Evolutionary conservation across 1,140 invertebrate species (phyloP), one percentile per base, ranked within the genome.

Genomic region (Vanessa tameamea): DNA sequence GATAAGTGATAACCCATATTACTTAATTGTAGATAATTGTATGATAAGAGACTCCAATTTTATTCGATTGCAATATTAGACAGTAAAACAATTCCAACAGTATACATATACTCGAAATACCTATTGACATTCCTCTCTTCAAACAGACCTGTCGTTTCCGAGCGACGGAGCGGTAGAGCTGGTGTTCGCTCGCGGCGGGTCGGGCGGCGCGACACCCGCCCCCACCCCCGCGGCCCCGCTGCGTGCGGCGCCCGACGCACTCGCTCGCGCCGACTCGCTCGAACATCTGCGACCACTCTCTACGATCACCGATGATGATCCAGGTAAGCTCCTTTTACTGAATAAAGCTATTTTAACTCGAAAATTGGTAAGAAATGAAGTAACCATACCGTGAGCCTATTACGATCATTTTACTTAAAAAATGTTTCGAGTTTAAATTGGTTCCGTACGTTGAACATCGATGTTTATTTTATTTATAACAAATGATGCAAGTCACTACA

Each of bases 211-310:
- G 3, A 89, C 95, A 43, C 95, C 95, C 9, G 95, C 96, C 3
- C 95, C 96, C 5, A 96, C 95, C 1, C 95, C 95, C 7, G 95
- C 95, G 0, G 95, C 96, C 3, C 95, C 95, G 0, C 94, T 96
- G 79, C 74, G 94, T 79, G 89, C 95, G 78, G 93, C 95, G 31
- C 94, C 95, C 81, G 96, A 97, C 86, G 95, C 95, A 1, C 94
- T 98, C 50, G 95, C 96, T 1, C 93, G 96, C 61, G 96, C 96
- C 90, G 97, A 98, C 91, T 97, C 96, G 72, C 97, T 98, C 80
- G 96, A 97, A 82, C 96, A 97, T 82, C 94, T 97, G 78, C 77
- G 88, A 26, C 89, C 88, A 0, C 79, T 92, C 4, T 92, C 90
- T 37, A 82, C 87, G 0, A 76, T 90, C 70, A 90, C 90, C 43